Conservation (phyloP, 1,140 invertebrate species). For the Argopecten irradians region DNA sequence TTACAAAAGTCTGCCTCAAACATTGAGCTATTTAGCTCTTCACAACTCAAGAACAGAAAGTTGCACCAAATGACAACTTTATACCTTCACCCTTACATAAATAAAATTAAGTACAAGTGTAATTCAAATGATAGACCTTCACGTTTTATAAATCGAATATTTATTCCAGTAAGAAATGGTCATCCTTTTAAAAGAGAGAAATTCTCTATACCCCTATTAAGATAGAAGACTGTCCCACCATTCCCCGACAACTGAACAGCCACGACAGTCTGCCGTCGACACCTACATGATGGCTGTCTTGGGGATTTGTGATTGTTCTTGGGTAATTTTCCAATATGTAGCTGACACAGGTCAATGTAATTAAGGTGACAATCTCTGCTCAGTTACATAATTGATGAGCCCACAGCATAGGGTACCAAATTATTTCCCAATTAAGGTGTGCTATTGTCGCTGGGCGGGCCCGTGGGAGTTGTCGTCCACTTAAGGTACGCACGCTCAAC, state of each 20-base stretch:
- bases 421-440: constrained; percentile 22
- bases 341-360: constrained; percentile 12
- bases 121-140: neutral
- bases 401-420: constrained; percentile 14
- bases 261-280: neutral
- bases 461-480: neutral
- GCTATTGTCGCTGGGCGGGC: constrained; percentile 12
- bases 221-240: neutral
- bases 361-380: constrained; percentile 16
- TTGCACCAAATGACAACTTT: too few relatives aligned
- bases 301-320: neutral
- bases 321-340: neutral
- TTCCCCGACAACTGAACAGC: neutral
- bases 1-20: neutral
- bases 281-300: constrained; percentile 2
- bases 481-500: neutral
- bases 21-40: too few relatives aligned
- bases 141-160: neutral
- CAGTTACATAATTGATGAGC: constrained; percentile 13
- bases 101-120: too few relatives aligned
- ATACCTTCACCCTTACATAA: too few relatives aligned
- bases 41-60: too few relatives aligned
- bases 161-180: neutral
- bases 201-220: neutral
- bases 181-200: too few relatives aligned